Evolutionary conservation across 1,140 invertebrate genomes (phyloP), one percentile per base, ranked within the genome.

Genomic region (Hypsibius dujardini): DNA sequence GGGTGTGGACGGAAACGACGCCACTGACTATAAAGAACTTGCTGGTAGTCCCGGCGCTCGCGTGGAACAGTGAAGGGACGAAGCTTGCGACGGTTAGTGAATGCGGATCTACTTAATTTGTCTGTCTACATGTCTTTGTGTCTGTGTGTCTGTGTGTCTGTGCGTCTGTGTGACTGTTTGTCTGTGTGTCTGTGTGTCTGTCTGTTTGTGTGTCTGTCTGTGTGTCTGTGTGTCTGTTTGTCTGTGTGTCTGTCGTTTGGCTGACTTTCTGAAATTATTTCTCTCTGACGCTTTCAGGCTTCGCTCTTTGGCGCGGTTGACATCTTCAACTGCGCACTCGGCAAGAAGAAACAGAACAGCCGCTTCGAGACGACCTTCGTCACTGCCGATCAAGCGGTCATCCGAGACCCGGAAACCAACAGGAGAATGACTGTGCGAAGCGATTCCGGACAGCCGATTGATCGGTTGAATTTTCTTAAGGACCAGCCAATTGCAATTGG

Each of bases 61-160:
- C 87, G 0, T 98, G 95, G 95, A 89, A 91, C 75, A 84, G 86
- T 69, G 95, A 98, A 80, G 95, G 92, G 0, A 90, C 90, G 0
- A 84, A 83, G 74, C 75, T 87, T 1, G 79, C 81, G 72, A 79
- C 77, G 72, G 83, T 83, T 76, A 76, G 77, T 76, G 45, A 71
- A 46, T 28, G 28, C 28, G 28, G 28, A 28, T 28, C 28, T 28
- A 28, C 28, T 28, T 28, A 28, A 28, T 28, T 28, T 28, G 28
- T 28, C 28, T 28, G 28, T 28, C 28, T 28, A 28, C 28, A 28
- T 28, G 28, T 28, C 28, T 28, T 28, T 28, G 28, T 28, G 28
- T 28, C 28, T 28, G 28, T 28, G 28, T 28, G 28, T 28, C 28
- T 28, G 28, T 28, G 28, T 28, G 28, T 28, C 28, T 28, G 28